phyloP scores from a whole-genome alignment of 2,113 vertebrate species.

The Mirounga angustirostris region DNA sequence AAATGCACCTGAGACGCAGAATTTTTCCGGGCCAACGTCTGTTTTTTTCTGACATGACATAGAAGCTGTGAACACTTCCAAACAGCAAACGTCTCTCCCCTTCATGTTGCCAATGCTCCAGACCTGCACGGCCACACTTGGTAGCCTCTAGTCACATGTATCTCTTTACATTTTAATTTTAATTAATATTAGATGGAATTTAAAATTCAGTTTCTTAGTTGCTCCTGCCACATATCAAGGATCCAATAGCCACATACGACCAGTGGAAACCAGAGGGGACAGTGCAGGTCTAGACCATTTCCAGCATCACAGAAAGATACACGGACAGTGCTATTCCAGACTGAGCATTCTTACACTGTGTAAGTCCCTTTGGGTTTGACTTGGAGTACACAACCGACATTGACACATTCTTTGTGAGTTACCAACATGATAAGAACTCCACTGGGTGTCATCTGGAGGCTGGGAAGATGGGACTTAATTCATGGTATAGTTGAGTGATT shows the following conservation, averaged over 20 bases:
- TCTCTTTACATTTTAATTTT: background rate
- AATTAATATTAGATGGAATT: background rate
- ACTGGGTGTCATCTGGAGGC: rapidly evolving
- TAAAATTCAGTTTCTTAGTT: background rate
- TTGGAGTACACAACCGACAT: background rate
- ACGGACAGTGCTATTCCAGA: rapidly evolving
- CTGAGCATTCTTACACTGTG: rapidly evolving
- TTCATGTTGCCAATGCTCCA: rapidly evolving
- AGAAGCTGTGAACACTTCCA: background rate
- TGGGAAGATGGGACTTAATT: background rate
- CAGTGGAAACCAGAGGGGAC: background rate
- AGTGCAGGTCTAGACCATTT: background rate
- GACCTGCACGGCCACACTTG: too few species aligned
- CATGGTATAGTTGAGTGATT: background rate
- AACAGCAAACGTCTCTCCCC: background rate
- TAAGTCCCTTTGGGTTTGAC: background rate
- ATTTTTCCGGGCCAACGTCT: background rate
- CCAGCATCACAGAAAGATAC: background rate
- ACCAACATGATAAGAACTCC: background rate
- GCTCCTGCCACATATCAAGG: background rate
- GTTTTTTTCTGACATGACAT: background rate
- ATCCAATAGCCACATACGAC: background rate
- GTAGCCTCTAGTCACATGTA: too few species aligned
- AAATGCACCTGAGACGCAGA: background rate
- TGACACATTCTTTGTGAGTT: background rate